Conservation (phyloP, 30 jellyfish, hydroid and myxozoan genomes). For the Pelagia noctiluca region DNA sequence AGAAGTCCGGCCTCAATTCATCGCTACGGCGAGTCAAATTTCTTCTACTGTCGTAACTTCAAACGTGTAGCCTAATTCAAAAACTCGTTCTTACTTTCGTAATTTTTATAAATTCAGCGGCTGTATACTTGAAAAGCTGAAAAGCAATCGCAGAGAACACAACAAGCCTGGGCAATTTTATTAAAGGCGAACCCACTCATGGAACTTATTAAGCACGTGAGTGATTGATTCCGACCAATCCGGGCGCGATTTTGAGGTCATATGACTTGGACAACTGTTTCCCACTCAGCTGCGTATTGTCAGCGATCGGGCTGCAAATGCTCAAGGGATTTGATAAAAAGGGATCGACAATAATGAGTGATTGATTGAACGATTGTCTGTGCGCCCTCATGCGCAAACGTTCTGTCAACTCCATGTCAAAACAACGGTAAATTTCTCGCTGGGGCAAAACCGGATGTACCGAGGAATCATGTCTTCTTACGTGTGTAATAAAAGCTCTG, state of each 20-base stretch:
- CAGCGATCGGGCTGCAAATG: slow-evolving; percentile 58
- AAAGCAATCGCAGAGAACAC: no score
- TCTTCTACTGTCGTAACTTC: no score
- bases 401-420: slow-evolving; percentile 9
- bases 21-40: no score
- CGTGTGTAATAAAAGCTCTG: no score
- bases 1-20: no score
- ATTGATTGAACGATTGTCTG: slow-evolving; percentile 6
- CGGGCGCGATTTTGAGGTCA: slow-evolving; percentile 11
- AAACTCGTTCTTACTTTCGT: no score
- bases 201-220: slow-evolving; percentile 75
- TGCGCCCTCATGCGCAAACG: not conserved
- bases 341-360: slow-evolving; percentile 2
- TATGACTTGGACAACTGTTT: slow-evolving; percentile 59
- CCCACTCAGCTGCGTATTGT: slow-evolving; percentile 83
- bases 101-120: no score
- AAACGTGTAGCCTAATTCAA: no score
- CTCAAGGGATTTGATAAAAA: slow-evolving; percentile 66
- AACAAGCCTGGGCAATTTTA: slow-evolving; percentile 54
- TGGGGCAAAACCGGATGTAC: not conserved
- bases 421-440: not conserved
- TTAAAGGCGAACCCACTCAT: slow-evolving; percentile 76
- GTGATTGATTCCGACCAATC: slow-evolving; percentile 48
- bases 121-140: no score
- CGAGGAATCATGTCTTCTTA: not conserved